Evolutionary conservation across 2,113 vertebrate species (phyloP), one percentile per base, ranked within the genome.

Genomic region (Ammodytes marinus): DNA sequence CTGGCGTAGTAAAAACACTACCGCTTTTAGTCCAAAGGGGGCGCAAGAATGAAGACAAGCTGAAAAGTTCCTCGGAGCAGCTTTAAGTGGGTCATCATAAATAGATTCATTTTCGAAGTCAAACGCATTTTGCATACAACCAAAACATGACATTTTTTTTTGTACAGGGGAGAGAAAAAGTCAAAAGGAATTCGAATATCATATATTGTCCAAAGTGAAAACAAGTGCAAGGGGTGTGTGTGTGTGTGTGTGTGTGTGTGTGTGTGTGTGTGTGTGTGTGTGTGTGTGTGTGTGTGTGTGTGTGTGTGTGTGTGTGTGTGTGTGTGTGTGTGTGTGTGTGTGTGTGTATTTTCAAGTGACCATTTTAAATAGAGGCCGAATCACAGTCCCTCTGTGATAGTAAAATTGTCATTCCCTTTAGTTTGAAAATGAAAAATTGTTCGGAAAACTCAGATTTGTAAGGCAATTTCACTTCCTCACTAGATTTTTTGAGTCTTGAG

Each of bases 71-170:
- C 27, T 27, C 27, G 2, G 27, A 27, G 27, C 27, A 27, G 95
- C 84, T 82, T 88, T 96, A 97, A 97, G 97, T 97, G 97, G 27
- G 27, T 27, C 96, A 96, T 97, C 94, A 96, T 98, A 99, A 97
- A 97, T 97, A 97, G 95, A 97, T 97, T 96, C 89, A 89, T 88
- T 88, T 92, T 83, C 86, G 94, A 95, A 96, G 89, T 95, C 95
- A 95, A 97, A 96, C 94, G 95, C 95, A 96, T 97, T 27, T 96
- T 97, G 95, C 97, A 97, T 97, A 97, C 95, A 97, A 94, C 77
- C 95, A 96, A 96, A 92, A 96, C 96, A 95, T 95, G 95, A 97
- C 96, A 95, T 95, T 85, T 27, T 27, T 27, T 27, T 27, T 96
- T 90, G 0, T 92, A 92, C 89, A 88, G 53, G 65, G 71, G 75